Evolutionary conservation across 2,888 invertebrate genomes (phyloP), one percentile per base, ranked within the genome.

Genomic region (Galerucella calmariensis): DNA sequence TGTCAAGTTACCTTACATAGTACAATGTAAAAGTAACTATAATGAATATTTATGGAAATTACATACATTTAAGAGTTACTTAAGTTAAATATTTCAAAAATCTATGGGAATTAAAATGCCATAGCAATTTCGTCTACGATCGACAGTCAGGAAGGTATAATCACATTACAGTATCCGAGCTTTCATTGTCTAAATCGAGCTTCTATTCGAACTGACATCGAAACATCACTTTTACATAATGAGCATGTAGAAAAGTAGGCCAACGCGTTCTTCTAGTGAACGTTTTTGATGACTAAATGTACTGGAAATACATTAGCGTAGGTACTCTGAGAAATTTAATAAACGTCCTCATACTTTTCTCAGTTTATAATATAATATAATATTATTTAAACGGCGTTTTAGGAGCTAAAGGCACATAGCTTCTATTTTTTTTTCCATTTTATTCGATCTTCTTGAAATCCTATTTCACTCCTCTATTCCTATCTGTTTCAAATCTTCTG

Each of bases 161-260:
- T 66, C 66, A 12, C 20, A 48, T 66, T 48, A 66, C 66, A 66
- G n/a, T 67, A 53, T 24, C 53, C 53, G 5, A n/a, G 67, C 53
- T 67, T 67, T 56, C 67, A 53, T 67, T 67, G 67, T 67, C n/a
- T 67, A 53, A 53, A 67, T 53, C 16, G 53, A 67, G 67, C 51
- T 53, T 53, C 51, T 51, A 67, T 53, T n/a, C 51, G 12, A 46
- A 48, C 48, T 53, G 67, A 67, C 56, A 67, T 67, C 51, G 56
- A 67, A 67, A 67, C 67, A 67, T 67, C 67, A 67, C 51, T 53
- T 67, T 67, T 67, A 67, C 53, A 53, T 67, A 67, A 67, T 67
- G 67, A 67, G 14, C 14, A 67, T 44, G 51, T 53, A 53, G 16
- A 67, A 67, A 67, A 67, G 67, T 67, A 67, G 67, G 67, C 12